Conservation (phyloP, 1,140 invertebrate species). For the Drosophila virilis region DNA sequence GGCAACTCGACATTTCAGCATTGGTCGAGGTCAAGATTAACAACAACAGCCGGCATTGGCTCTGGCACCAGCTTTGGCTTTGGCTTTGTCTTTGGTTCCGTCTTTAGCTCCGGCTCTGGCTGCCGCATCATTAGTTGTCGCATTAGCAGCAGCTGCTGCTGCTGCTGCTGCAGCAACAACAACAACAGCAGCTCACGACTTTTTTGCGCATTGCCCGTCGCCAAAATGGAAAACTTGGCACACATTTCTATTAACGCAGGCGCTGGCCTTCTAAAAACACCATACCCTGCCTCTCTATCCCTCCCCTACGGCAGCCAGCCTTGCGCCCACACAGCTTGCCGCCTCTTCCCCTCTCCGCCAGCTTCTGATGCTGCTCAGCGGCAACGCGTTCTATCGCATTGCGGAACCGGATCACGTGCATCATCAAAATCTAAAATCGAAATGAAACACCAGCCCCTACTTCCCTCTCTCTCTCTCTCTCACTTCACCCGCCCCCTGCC, state of each 20-base stretch:
- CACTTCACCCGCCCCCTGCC: background rate
- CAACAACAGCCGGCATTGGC: slow-evolving; percentile 58
- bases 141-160: slow-evolving; percentile 38
- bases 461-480: no score
- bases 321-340: no score
- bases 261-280: background rate
- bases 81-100: slow-evolving; percentile 6
- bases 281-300: background rate
- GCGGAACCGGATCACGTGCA: slow-evolving; percentile 44
- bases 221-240: slow-evolving; percentile 55
- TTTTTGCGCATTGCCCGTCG: slow-evolving; percentile 24
- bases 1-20: slow-evolving; percentile 56
- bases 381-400: slow-evolving; percentile 38
- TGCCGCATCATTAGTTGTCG: slow-evolving; percentile 64
- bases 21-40: slow-evolving; percentile 76
- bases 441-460: slow-evolving; percentile 9
- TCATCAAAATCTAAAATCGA: slow-evolving; percentile 42
- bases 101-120: slow-evolving; percentile 25
- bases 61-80: slow-evolving; percentile 5
- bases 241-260: slow-evolving; percentile 64
- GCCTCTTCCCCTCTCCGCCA: no score
- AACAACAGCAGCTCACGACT: slow-evolving; percentile 33
- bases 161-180: slow-evolving; percentile 3
- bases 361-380: background rate
- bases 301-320: background rate